These are phyloP conservation scores for Meandrina meandrites DNA, from an alignment of 92 coral and sea anemone genomes.

Conservation along the genomic window DNA sequence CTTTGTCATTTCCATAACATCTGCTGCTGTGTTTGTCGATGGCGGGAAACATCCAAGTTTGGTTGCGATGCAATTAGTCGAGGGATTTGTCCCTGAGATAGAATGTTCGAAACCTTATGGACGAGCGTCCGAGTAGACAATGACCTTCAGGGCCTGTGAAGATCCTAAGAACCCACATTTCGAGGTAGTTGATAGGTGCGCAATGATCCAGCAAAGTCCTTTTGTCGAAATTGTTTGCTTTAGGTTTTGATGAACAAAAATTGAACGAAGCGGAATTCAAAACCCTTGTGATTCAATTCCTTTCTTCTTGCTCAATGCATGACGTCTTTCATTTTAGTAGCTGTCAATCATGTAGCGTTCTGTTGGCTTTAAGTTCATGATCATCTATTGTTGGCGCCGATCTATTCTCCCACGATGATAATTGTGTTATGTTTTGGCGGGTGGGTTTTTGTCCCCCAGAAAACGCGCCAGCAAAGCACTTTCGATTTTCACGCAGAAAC, in stretches of 20 bases:
- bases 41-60: not conserved
- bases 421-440: not conserved
- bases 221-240: not conserved
- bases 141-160: not conserved
- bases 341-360: not conserved
- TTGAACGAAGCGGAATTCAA: not conserved
- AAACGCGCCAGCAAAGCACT: slow-evolving; percentile 32
- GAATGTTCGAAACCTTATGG: not conserved
- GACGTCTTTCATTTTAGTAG: not conserved
- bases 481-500: not conserved
- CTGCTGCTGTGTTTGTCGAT: not conserved
- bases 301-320: not conserved
- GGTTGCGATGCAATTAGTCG: not conserved
- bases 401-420: not conserved
- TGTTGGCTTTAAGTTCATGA: not conserved
- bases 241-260: not conserved
- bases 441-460: not conserved
- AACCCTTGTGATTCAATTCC: not conserved
- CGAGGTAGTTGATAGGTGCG: not conserved
- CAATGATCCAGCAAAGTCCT: not conserved
- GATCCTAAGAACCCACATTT: not conserved
- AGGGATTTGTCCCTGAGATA: slow-evolving; percentile 24
- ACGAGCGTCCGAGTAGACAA: not conserved
- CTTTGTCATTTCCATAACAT: not conserved
- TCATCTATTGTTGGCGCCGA: not conserved